Evolutionary conservation across 1,140 invertebrate species (phyloP), one percentile per base, ranked within the genome.

Genomic region (Uloborus diversus): DNA sequence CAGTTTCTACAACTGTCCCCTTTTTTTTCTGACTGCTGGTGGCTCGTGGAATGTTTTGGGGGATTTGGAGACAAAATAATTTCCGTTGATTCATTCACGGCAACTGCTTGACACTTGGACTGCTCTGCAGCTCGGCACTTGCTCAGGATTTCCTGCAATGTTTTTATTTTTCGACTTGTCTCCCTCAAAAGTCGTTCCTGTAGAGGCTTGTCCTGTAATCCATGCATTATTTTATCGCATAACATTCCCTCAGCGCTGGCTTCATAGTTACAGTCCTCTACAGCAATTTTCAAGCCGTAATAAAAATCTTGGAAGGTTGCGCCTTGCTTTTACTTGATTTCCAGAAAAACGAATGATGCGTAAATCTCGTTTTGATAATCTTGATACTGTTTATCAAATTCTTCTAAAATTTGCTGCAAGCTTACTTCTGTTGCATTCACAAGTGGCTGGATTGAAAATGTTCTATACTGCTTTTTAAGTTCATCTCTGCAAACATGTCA

Each of bases 301-400:
- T 28, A 64, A 33, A 28, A 64, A 28, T 64, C 27, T 32, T 25
- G 23, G 28, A 64, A 64, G 4, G 9, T 28, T 28, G 25, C 61
- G 23, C 61, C 61, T 64, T 9, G 23, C 30, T 28, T 25, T 64
- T 64, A 28, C 23, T 64, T 25, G 4, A 64, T 25, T 33, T 64
- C 61, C 28, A 64, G 30, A 28, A 64, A 64, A 9, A 28, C 9
- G 30, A 64, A 64, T 9, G 61, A 28, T 11, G 20, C 30, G 32
- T 30, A 64, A 11, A 64, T 64, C 30, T 64, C 61, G 30, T 64
- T 64, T 23, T 64, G 61, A 32, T 64, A 64, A 64, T 64, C 61
- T 25, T 57, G 11, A 20, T 11, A 57, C 7, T 57, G 23, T 57
- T 64, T 25, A 23, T 64, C 61, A 25, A 64, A 64, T 17, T 64